A percentile compares a stretch with the other conserved stretches of the same genome.
Evolutionary conservation across 1,140 invertebrate genomes (phyloP).

Genomic region (Colletes latitarsis): DNA sequence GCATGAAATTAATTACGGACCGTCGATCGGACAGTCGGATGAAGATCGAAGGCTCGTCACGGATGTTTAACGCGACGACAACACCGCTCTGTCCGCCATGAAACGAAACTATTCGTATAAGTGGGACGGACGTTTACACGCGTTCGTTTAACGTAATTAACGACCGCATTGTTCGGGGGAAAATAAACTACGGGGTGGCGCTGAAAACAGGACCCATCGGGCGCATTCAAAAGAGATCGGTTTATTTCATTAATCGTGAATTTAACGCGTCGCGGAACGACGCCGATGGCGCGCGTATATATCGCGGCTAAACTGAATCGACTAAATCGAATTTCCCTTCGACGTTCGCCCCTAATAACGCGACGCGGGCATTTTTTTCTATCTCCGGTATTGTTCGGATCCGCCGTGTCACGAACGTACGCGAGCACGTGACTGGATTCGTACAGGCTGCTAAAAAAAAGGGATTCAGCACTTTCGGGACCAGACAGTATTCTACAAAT

Average conservation of each 20-base stretch:
- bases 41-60: slow-evolving; percentile 18
- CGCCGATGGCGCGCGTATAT: background rate
- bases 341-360: slow-evolving; percentile 35
- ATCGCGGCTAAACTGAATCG: background rate
- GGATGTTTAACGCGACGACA: slow-evolving; percentile 42
- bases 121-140: slow-evolving; percentile 28
- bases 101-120: slow-evolving; percentile 54
- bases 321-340: slow-evolving; percentile 39
- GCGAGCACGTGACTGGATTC: slow-evolving; percentile 19
- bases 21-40: background rate
- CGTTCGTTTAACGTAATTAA: slow-evolving; percentile 62
- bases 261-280: slow-evolving; percentile 24
- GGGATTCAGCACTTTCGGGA: too few species aligned
- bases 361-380: background rate
- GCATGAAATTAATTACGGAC: slow-evolving; percentile 22
- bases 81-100: slow-evolving; percentile 1
- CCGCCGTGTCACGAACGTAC: background rate
- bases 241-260: slow-evolving; percentile 59
- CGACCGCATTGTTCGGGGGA: slow-evolving; percentile 23
- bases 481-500: too few species aligned
- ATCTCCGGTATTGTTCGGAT: background rate
- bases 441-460: too few species aligned
- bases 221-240: slow-evolving; percentile 37
- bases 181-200: slow-evolving; percentile 45
- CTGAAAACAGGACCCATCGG: background rate